Percentiles rank a stretch among this genome's conserved stretches.
phyloP scores from a whole-genome alignment of 2,113 vertebrate genomes.

The Mixornis gularis region DNA sequence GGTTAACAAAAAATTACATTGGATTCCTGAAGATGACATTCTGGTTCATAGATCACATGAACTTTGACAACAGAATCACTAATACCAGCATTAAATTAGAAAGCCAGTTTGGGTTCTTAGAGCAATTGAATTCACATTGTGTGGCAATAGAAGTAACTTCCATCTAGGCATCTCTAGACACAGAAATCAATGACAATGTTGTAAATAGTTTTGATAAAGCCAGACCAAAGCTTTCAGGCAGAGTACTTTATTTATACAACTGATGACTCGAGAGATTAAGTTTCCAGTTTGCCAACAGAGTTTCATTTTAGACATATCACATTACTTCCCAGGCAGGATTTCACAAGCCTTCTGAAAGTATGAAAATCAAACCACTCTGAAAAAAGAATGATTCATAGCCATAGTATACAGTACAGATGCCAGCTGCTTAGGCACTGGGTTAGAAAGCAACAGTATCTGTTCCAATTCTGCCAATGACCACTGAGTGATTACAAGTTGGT shows the following conservation, averaged over 20 bases:
- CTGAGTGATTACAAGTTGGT: not conserved
- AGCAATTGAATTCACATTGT: not conserved
- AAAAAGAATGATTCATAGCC: not conserved
- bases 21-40: not conserved
- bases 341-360: not conserved
- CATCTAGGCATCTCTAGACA: not conserved
- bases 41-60: not conserved
- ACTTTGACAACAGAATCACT: not conserved
- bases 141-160: not conserved
- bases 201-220: not conserved
- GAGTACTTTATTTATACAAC: not conserved
- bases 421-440: not conserved
- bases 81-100: not conserved
- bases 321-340: not conserved
- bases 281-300: not conserved
- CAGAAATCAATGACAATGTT: not conserved
- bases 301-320: not conserved
- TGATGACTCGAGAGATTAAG: not conserved
- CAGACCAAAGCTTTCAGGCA: not conserved
- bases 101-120: not conserved
- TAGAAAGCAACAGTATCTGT: not conserved
- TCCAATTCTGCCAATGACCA: not conserved
- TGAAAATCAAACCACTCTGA: not conserved
- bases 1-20: not conserved
- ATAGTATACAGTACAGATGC: not conserved